These are phyloP conservation scores for Varecia variegata DNA, from an alignment of 2,797 vertebrate genomes.

Conservation along the genomic window DNA sequence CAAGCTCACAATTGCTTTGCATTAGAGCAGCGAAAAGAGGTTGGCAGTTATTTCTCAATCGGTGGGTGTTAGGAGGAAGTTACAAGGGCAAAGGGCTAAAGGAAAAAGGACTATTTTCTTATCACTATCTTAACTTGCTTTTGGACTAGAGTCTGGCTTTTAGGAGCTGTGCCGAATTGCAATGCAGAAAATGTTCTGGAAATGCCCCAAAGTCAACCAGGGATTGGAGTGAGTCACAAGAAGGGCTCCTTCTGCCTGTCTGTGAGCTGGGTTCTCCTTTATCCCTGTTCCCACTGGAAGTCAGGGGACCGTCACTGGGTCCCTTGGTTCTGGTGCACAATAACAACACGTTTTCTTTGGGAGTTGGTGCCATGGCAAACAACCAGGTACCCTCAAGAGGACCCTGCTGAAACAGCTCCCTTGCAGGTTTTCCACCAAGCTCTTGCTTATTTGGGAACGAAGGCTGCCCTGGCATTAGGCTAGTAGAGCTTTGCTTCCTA, in stretches of 20 bases:
- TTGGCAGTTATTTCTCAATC: conserved; percentile 51
- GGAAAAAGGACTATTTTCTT: not conserved
- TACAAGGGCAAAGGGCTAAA: not conserved
- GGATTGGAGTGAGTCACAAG: not conserved
- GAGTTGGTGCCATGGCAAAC: not conserved
- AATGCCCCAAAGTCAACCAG: conserved; percentile 20
- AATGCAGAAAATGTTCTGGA: conserved; percentile 18
- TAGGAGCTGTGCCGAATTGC: conserved; percentile 10
- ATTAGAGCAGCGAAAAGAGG: conserved; percentile 26
- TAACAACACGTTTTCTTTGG: not conserved
- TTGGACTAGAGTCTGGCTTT: conserved; percentile 21
- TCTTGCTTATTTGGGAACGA: not conserved
- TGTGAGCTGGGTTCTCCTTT: not conserved
- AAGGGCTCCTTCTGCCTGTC: not conserved
- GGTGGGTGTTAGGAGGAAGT: conserved; percentile 22
- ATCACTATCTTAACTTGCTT: not conserved
- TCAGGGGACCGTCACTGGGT: not conserved
- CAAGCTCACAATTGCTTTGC: conserved; percentile 30
- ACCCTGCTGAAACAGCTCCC: not conserved
- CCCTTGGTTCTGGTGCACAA: accelerated
- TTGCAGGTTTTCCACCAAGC: accelerated
- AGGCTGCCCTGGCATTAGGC: accelerated
- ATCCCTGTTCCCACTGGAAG: not conserved
- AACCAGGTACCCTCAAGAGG: not conserved
- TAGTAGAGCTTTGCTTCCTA: accelerated